Conservation (phyloP, 92 coral and sea anemone species). For the Plumapathes pennacea region DNA sequence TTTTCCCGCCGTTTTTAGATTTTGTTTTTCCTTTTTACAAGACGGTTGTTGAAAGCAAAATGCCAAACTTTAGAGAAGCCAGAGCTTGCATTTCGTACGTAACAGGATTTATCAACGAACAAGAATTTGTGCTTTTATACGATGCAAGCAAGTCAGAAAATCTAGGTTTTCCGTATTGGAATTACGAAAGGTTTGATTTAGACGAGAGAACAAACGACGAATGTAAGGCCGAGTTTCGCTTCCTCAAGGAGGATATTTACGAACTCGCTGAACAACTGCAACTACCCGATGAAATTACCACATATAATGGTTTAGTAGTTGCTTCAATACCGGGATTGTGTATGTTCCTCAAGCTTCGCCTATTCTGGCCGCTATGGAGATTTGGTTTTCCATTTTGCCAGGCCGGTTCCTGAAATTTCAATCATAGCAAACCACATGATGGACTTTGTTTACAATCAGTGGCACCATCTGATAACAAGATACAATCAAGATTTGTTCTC, state of each 20-base stretch:
- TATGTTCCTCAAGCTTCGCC: slow-evolving; percentile 30
- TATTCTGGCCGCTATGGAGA: slow-evolving; percentile 29
- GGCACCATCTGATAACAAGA: slow-evolving; percentile 47
- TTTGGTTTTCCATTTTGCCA: slow-evolving; percentile 47
- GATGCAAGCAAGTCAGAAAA: slow-evolving; percentile 42
- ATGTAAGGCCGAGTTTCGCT: slow-evolving; percentile 61
- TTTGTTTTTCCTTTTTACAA: slow-evolving; percentile 15
- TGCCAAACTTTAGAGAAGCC: slow-evolving; percentile 38
- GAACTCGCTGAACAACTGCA: slow-evolving; percentile 43
- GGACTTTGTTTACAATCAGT: slow-evolving; percentile 44
- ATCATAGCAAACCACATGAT: slow-evolving; percentile 55
- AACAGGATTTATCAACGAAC: slow-evolving; percentile 24
- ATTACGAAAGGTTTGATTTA: slow-evolving; percentile 50
- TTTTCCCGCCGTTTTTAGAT: slow-evolving; percentile 22
- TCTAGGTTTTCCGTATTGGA: slow-evolving; percentile 54
- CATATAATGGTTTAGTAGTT: slow-evolving; percentile 38
- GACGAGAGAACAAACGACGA: slow-evolving; percentile 47
- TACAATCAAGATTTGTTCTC: slow-evolving; percentile 44
- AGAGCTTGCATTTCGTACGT: slow-evolving; percentile 36
- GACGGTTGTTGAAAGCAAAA: slow-evolving; percentile 4
- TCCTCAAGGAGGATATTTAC: slow-evolving; percentile 35
- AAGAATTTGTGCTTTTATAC: slow-evolving; percentile 43
- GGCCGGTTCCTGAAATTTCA: slow-evolving; percentile 49
- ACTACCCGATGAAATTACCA: slow-evolving; percentile 30
- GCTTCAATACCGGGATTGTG: slow-evolving; percentile 29